A percentile compares a stretch with the other conserved stretches of the same genome.
Conservation (phyloP, 2,113 vertebrate genomes). For the Alligator mississippiensis region DNA sequence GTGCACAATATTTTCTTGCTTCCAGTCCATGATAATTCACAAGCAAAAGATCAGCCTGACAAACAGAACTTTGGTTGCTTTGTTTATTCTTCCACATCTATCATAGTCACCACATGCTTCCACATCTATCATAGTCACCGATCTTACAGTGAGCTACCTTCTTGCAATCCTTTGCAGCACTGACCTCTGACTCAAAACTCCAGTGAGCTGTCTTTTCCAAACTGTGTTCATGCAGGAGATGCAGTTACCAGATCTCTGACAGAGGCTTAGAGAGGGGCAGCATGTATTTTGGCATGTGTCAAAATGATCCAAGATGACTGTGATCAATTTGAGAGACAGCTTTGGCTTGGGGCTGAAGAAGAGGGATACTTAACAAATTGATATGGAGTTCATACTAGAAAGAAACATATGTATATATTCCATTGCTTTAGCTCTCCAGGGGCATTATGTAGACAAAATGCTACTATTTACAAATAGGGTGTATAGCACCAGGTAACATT, state of each 20-base stretch:
- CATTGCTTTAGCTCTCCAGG: background rate
- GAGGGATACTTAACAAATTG: background rate
- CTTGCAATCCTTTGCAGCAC: background rate
- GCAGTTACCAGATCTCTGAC: background rate
- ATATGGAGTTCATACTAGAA: background rate
- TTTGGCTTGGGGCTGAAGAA: background rate
- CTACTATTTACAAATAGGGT: background rate
- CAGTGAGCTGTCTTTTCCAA: background rate
- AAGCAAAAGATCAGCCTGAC: background rate
- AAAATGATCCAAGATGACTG: background rate
- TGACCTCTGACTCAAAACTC: background rate
- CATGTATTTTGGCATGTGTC: background rate
- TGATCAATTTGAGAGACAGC: background rate
- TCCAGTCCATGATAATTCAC: background rate
- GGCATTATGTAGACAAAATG: fast-evolving
- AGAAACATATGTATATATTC: background rate
- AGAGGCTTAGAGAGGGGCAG: background rate
- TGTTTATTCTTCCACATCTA: background rate
- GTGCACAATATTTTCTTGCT: background rate
- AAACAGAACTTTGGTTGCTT: background rate
- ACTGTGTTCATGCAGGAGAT: background rate
- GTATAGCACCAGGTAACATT: background rate
- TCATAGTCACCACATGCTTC: background rate
- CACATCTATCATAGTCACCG: background rate
- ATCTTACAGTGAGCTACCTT: background rate